phyloP scores from a whole-genome alignment of 2,797 vertebrate genomes.

The Eutrigla gurnardus region DNA sequence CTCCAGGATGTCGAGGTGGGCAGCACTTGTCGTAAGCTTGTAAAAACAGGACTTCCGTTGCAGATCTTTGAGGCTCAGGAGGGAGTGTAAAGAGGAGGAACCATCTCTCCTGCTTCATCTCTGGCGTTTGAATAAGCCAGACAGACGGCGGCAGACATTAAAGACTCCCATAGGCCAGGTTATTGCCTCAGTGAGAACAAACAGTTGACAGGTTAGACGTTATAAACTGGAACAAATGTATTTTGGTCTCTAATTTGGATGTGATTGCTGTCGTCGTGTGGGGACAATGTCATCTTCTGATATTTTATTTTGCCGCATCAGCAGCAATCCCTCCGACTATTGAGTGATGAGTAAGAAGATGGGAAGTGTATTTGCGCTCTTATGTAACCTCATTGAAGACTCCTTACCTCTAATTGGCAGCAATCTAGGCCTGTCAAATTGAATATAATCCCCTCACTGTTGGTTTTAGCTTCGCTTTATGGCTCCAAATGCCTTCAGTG shows the following conservation, averaged over 20 bases:
- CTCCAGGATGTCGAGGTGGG: conserved; percentile 40
- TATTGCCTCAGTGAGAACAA: conserved; percentile 69
- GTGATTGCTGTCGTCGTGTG: conserved; percentile 40
- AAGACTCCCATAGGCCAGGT: conserved; percentile 72
- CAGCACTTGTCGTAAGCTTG: conserved; percentile 68
- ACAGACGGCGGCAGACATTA: conserved; percentile 65
- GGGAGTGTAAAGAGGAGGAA: conserved; percentile 46
- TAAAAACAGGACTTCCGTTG: conserved; percentile 68
- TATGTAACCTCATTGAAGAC: conserved; percentile 67
- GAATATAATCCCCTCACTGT: conserved; percentile 62
- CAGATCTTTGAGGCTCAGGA: conserved; percentile 51
- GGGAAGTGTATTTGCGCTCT: conserved; percentile 47
- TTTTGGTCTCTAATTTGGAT: conserved; percentile 68
- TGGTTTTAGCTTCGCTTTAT: conserved; percentile 56
- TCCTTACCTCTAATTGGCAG: conserved; percentile 73
- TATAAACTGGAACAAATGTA: conserved; percentile 78
- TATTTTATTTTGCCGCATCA: conserved; percentile 64
- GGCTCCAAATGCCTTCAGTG: conserved; percentile 59
- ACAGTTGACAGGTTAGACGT: conserved; percentile 66
- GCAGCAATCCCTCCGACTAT: conserved; percentile 26
- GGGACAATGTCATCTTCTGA: conserved; percentile 46
- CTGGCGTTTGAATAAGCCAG: conserved; percentile 72
- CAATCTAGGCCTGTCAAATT: conserved; percentile 70
- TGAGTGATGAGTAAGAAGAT: conserved; percentile 51
- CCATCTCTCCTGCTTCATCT: conserved; percentile 57